Base-by-base conservation (phyloP, 1,140 invertebrate species). In the Drosophila ficusphila region DNA sequence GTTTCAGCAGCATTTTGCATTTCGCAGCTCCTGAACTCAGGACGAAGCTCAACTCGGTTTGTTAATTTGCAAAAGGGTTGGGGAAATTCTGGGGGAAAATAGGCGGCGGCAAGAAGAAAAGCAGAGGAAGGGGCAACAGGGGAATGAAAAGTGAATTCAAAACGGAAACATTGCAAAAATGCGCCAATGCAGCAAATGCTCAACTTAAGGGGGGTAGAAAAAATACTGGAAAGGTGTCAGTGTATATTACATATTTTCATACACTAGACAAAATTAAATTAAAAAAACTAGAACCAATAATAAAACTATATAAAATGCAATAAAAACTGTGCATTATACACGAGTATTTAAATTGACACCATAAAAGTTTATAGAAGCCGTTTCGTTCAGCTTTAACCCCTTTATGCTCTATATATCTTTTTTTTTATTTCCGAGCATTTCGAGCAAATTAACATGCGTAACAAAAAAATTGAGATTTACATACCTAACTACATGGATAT, bases 131-230 rank as follows among this genome's bases (percentile, higher is more conserved):
- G 18, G 23, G n/a, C 7, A 8, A 3, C 27, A 7, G 48, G 69
- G 49, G 46, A 76, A 68, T 81, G 65, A 88, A 86, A 86, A 86
- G 81, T 88, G 73, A 88, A 86, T 88, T 88, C 82, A 88, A 74
- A 86, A 88, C 81, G 81, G 81, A 86, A 86, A 88, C 82, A 75
- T 88, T 67, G 81, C 82, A 86, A 88, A 88, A 88, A 86, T 86
- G 77, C 82, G 76, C 76, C 81, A 85, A 86, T 85, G 81, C 81
- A 86, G 79, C 81, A 85, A 85, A 73, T 71, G 72, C 71, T 70
- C 36, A 39, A 31, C 27, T 69, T 44, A 21, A 16, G 27, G 2
- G 34, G 16, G 25, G 18, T 11, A n/a, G 8, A 14, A 57, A 57
- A 51, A 51, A 23, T 14, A 16, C 3, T 5, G 14, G 33, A 27